Percentiles rank a stretch among this genome's conserved stretches.
These are phyloP conservation scores for Salvelinus alpinus DNA, from an alignment of 2,113 vertebrate species.

Conservation along the genomic window DNA sequence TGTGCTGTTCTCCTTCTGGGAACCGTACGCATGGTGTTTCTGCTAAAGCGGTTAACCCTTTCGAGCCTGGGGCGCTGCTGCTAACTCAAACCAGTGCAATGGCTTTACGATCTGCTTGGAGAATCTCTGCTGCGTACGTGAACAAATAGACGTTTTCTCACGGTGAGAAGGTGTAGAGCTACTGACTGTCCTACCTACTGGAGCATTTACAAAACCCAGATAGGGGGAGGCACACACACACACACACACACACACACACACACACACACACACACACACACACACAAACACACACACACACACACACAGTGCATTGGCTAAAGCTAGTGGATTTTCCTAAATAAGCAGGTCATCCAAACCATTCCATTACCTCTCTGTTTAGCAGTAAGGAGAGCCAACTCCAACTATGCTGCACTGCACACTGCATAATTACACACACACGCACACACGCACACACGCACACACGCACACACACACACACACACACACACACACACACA, in stretches of 20 bases:
- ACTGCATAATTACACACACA: constrained; percentile 16
- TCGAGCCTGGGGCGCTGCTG: constrained; percentile 31
- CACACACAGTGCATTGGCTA: constrained; percentile 10
- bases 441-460: constrained; percentile 1
- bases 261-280: constrained; percentile 12
- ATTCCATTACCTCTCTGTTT: constrained; percentile 59
- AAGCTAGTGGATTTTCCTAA: constrained; percentile 61
- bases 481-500: too few relatives aligned
- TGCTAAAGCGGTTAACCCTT: constrained; percentile 65
- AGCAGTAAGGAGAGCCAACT: constrained; percentile 39
- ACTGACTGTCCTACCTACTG: constrained; percentile 31
- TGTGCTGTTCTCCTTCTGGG: constrained; percentile 37
- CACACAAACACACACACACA: constrained; percentile 5
- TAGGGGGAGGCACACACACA: constrained; percentile 17
- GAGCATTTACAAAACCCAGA: constrained; percentile 14
- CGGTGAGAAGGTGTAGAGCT: constrained; percentile 27
- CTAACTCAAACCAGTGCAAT: constrained; percentile 45
- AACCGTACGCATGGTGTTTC: constrained; percentile 17
- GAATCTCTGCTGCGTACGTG: constrained; percentile 25
- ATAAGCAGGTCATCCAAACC: constrained; percentile 66
- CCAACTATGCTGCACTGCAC: constrained; percentile 27
- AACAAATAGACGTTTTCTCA: constrained; percentile 37
- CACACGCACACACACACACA: background rate
- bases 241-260: constrained; percentile 3
- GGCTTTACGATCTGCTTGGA: constrained; percentile 53